A percentile compares a stretch with the other conserved stretches of the same genome.
phyloP scores from a whole-genome alignment of 1,140 invertebrate genomes.

The Apocrypta bakeri region DNA sequence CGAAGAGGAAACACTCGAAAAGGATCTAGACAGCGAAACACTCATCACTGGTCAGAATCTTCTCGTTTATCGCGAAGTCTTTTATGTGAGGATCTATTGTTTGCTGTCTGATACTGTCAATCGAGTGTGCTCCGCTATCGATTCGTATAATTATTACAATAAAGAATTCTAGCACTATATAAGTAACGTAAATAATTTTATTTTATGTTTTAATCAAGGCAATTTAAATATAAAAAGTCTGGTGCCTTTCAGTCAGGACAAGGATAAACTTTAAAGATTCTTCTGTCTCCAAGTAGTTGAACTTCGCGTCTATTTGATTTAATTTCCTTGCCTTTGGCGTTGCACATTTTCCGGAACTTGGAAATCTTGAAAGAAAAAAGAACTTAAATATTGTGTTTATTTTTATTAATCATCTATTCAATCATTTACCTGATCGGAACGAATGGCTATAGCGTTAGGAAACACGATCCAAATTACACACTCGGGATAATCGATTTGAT shows the following conservation, averaged over 20 bases:
- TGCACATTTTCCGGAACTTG: slow-evolving; percentile 60
- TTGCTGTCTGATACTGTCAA: slow-evolving; percentile 30
- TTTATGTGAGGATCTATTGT: slow-evolving; percentile 27
- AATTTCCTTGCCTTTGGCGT: slow-evolving; percentile 53
- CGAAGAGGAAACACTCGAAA: background rate
- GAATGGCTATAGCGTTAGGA: slow-evolving; percentile 81
- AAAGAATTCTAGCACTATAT: background rate
- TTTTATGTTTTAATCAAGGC: background rate
- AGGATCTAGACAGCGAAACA: background rate
- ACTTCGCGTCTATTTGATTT: slow-evolving; percentile 53
- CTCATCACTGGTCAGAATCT: background rate
- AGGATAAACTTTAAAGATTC: slow-evolving; percentile 54
- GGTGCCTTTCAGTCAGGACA: background rate
- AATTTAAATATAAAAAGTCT: no score
- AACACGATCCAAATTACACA: slow-evolving; percentile 85
- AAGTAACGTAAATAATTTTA: background rate
- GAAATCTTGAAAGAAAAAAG: slow-evolving; percentile 48
- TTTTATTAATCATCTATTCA: background rate
- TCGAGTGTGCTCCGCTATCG: background rate
- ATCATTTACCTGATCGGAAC: slow-evolving; percentile 78
- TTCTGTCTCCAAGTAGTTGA: slow-evolving; percentile 54
- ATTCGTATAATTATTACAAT: slow-evolving; percentile 4
- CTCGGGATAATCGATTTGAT: slow-evolving; percentile 78
- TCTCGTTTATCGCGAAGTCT: background rate
- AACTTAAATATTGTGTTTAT: background rate